A percentile compares a stretch with the other conserved stretches of the same genome.
Conservation (phyloP, 2,797 vertebrate species). For the Pangasius sanitwongsei region DNA sequence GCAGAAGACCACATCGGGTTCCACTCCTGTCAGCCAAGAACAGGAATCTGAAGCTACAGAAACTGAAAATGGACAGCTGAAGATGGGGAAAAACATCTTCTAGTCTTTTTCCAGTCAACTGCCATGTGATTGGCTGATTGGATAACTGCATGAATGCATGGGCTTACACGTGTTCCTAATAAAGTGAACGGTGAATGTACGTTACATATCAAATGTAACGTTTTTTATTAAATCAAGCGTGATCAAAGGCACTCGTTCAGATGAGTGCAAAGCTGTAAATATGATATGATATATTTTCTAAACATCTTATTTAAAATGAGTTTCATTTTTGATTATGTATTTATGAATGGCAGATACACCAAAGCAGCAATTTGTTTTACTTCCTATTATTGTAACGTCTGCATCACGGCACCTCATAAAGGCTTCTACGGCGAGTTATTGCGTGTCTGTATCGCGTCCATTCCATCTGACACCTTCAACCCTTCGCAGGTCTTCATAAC, state of each 20-base stretch:
- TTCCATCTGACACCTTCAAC: slow-evolving; percentile 29
- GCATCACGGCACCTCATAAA: background rate
- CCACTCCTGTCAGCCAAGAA: background rate
- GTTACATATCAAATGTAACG: background rate
- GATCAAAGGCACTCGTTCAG: background rate
- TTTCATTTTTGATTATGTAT: background rate
- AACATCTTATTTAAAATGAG: background rate
- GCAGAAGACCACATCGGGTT: background rate
- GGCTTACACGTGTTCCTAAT: background rate
- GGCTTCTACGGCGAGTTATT: background rate
- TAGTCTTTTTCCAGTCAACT: background rate
- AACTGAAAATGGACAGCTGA: background rate
- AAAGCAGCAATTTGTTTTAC: background rate
- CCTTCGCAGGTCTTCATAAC: slow-evolving; percentile 70
- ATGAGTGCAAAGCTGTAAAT: background rate
- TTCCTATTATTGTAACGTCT: background rate
- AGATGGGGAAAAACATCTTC: background rate
- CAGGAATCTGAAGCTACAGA: background rate
- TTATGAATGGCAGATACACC: background rate
- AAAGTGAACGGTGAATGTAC: background rate
- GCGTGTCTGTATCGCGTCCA: background rate
- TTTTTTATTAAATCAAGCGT: too few relatives aligned
- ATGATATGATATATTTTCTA: background rate
- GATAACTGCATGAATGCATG: background rate
- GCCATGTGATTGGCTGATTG: background rate